Conservation (phyloP, 2,113 vertebrate species). For the Callopanchax toddi region DNA sequence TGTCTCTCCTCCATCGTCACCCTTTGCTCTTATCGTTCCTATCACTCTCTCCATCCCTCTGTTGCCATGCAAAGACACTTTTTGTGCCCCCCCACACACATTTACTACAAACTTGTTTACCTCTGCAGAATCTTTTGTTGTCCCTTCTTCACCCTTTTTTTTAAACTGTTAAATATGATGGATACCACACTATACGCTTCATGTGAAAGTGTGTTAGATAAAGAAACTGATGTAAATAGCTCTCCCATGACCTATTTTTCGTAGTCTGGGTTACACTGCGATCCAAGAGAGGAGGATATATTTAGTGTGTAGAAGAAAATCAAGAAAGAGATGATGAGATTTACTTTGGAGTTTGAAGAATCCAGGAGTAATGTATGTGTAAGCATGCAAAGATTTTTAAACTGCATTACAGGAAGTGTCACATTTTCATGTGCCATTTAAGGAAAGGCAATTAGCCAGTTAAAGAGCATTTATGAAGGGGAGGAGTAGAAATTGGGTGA, state of each 20-base stretch:
- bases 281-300: constrained; percentile 61
- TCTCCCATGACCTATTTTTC: constrained; percentile 71
- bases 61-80: constrained; percentile 46
- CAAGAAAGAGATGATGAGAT: constrained; percentile 24
- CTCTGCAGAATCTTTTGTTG: constrained; percentile 15
- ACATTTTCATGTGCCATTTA: constrained; percentile 22
- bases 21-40: constrained; percentile 58
- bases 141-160: constrained; percentile 39
- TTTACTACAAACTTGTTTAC: constrained; percentile 24
- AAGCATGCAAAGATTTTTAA: not conserved
- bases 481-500: constrained; percentile 63
- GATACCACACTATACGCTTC: constrained; percentile 38
- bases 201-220: constrained; percentile 40
- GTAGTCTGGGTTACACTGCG: constrained; percentile 66
- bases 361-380: constrained; percentile 1
- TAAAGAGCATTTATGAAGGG: constrained; percentile 44
- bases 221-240: constrained; percentile 59
- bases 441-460: constrained; percentile 38
- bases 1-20: constrained; percentile 81
- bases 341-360: constrained; percentile 8
- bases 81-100: not conserved
- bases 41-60: constrained; percentile 60
- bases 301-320: constrained; percentile 51
- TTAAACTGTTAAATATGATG: constrained; percentile 28
- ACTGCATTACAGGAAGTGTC: not conserved